Conservation (phyloP, 2,888 invertebrate genomes). For the Chloroclystis v-ata region DNA sequence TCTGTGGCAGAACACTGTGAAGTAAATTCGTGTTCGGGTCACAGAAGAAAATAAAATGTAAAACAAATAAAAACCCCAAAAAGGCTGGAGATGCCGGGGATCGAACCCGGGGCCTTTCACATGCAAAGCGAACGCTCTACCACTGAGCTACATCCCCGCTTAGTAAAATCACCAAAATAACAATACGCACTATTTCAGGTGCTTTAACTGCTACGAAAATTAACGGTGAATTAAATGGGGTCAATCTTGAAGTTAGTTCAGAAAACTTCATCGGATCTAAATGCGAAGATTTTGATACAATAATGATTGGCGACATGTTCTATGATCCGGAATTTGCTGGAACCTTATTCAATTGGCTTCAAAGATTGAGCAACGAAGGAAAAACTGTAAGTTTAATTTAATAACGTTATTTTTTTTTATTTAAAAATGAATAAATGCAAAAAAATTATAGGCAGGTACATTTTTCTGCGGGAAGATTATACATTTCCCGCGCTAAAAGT, state of each 20-base stretch:
- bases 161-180: slow-evolving; percentile 17
- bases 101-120: slow-evolving; percentile 99
- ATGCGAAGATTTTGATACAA: slow-evolving; percentile 68
- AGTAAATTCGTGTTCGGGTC: too few species aligned
- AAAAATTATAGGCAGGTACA: too few species aligned
- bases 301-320: slow-evolving; percentile 84
- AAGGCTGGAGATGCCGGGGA: slow-evolving; percentile 92
- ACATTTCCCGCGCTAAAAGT: too few species aligned
- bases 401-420: neutral
- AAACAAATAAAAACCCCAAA: slow-evolving; percentile 2
- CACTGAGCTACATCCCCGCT: slow-evolving; percentile 96
- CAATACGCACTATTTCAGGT: slow-evolving; percentile 50
- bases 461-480: too few species aligned
- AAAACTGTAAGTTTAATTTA: slow-evolving; percentile 41
- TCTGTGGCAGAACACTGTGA: too few species aligned
- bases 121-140: slow-evolving; percentile 99
- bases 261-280: slow-evolving; percentile 64
- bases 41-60: too few species aligned
- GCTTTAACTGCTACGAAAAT: slow-evolving; percentile 68
- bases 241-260: slow-evolving; percentile 50
- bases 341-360: slow-evolving; percentile 75
- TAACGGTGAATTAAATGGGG: slow-evolving; percentile 73
- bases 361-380: slow-evolving; percentile 41
- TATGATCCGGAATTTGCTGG: slow-evolving; percentile 80
- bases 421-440: too few species aligned